These are phyloP conservation scores for Crocidura indochinensis DNA, from an alignment of 2,797 vertebrate genomes.

Conservation along the genomic window DNA sequence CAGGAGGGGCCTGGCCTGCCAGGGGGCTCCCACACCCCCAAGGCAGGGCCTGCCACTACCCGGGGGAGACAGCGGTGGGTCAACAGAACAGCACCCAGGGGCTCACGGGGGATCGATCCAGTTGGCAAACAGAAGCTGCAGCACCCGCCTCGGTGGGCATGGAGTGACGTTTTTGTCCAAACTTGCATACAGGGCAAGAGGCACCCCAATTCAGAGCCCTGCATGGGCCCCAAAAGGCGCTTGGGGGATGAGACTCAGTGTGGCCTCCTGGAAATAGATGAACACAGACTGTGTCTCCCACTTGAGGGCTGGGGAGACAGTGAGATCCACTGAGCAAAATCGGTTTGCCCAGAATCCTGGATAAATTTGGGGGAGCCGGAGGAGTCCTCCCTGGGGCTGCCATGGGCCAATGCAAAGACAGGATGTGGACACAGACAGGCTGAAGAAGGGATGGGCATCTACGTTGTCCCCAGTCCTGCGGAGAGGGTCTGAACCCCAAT, in stretches of 20 bases:
- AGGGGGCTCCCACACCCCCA: neutral
- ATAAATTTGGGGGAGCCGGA: neutral
- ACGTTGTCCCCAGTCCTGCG: neutral
- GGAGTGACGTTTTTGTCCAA: too few relatives aligned
- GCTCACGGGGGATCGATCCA: neutral
- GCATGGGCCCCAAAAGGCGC: too few relatives aligned
- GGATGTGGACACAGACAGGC: fast-evolving
- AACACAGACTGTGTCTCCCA: too few relatives aligned
- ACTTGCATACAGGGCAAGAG: too few relatives aligned
- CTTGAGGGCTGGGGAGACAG: conserved; percentile 4
- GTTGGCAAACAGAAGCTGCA: too few relatives aligned
- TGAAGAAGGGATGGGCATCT: too few relatives aligned
- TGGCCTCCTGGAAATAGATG: too few relatives aligned
- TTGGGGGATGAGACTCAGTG: too few relatives aligned
- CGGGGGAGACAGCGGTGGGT: too few relatives aligned
- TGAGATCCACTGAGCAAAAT: neutral
- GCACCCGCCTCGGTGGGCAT: too few relatives aligned
- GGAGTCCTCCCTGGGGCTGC: neutral
- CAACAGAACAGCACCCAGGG: too few relatives aligned
- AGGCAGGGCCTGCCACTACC: conserved; percentile 4
- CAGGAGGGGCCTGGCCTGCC: conserved; percentile 45
- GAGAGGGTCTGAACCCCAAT: conserved; percentile 35
- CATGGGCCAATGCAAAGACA: neutral
- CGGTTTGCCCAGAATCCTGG: fast-evolving
- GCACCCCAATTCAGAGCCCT: too few relatives aligned